Percentiles rank a stretch among this genome's conserved stretches.
Conservation (phyloP, 2,888 invertebrate genomes). For the Trachelus tabidus region DNA sequence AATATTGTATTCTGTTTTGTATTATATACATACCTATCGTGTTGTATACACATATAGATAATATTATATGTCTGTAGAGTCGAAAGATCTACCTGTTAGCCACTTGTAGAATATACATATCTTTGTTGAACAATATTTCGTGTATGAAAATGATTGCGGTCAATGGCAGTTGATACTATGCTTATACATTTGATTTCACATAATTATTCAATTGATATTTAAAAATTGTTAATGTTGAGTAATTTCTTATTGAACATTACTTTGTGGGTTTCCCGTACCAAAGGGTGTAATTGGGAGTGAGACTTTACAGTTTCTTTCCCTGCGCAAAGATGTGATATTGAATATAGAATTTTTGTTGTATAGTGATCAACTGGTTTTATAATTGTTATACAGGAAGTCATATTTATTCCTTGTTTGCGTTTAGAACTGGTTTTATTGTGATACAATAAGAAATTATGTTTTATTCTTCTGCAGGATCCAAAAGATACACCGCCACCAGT, state of each 20-base stretch:
- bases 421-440: not conserved
- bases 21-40: not conserved
- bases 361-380: not conserved
- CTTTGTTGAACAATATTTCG: not conserved
- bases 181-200: not conserved
- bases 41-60: too few species aligned
- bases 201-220: not conserved
- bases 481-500: constrained; percentile 97
- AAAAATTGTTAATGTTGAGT: not conserved
- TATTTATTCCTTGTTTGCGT: not conserved
- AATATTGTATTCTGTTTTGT: not conserved
- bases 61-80: too few species aligned
- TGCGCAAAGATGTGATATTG: not conserved
- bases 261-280: not conserved
- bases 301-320: not conserved
- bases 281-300: not conserved
- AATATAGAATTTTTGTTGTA: not conserved
- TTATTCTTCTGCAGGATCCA: constrained; percentile 78
- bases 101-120: not conserved
- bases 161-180: not conserved
- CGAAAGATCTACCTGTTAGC: too few species aligned
- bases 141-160: not conserved
- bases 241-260: not conserved
- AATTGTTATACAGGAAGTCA: not conserved
- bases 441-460: constrained; percentile 5